Base-by-base conservation (phyloP, 2,113 vertebrate species). In the Myrmophylax atrothorax region DNA sequence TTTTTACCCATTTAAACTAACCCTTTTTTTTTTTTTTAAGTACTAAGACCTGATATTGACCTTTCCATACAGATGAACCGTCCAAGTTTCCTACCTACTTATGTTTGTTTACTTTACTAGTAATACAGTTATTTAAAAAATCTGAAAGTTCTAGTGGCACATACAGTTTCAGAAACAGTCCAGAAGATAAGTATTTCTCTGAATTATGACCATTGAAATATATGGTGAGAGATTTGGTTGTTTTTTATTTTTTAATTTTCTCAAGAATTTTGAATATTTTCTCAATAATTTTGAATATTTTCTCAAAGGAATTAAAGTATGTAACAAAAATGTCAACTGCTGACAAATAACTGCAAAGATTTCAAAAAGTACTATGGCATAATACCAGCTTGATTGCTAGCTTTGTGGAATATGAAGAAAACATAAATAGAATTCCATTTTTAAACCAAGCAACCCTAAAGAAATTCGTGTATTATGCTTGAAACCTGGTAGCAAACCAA, bases 161-260 rank as follows among this genome's bases (percentile, higher is more conserved):
- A 29, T 9, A 33, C 12, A 42, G 6, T 58, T 89, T 80, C 44
- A 77, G 60, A 66, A n/a, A 18, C 12, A 80, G 66, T 28, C 26
- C 3, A 59, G 19, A 44, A 52, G 14, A 29, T 9, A 38, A 44
- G 3, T 17, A 66, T 44, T 89, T 40, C 22, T 81, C 20, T 75
- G 40, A 78, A 50, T 38, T 46, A 14, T 18, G 67, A 19, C 4
- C 6, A 67, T 19, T 60, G 72, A 67, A 52, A 63, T 42, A 14
- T 55, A 53, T 29, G 10, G 50, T 11, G 15, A 31, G 18, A 11
- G 12, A 18, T 55, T 33, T 10, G 31, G 4, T 0, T 8, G 40
- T 13, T 13, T 5, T 38, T 47, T 52, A 19, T 50, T 42, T 7
- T 12, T 4, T 20, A 28, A 20, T 73, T 64, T 74, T 56, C n/a